A percentile compares a stretch with the other conserved stretches of the same genome.
Conservation (phyloP, 2,888 invertebrate genomes). For the Gerosis bhagava region DNA sequence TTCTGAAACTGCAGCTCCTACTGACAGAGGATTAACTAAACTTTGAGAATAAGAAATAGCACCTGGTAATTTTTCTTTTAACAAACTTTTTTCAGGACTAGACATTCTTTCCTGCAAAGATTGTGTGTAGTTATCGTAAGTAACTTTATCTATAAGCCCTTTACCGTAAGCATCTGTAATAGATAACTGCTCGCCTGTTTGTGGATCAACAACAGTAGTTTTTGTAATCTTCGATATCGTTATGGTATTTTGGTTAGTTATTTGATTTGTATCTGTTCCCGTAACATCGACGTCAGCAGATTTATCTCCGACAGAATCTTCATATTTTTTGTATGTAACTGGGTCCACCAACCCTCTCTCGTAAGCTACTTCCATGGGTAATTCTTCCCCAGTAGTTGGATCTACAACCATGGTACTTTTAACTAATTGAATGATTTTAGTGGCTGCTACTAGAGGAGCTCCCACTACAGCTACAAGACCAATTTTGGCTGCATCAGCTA, state of each 20-base stretch:
- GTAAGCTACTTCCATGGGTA: slow-evolving; percentile 91
- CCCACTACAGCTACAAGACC: slow-evolving; percentile 90
- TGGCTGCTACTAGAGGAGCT: slow-evolving; percentile 88
- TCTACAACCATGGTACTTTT: slow-evolving; percentile 86
- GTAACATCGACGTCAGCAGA: slow-evolving; percentile 44
- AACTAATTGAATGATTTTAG: slow-evolving; percentile 86
- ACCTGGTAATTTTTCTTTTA: slow-evolving; percentile 46
- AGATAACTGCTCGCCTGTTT: slow-evolving; percentile 88
- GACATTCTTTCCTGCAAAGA: slow-evolving; percentile 54
- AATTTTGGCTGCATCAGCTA: slow-evolving; percentile 89
- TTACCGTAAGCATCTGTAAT: slow-evolving; percentile 85
- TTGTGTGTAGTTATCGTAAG: slow-evolving; percentile 73
- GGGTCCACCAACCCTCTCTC: slow-evolving; percentile 88
- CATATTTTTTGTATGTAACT: slow-evolving; percentile 76
- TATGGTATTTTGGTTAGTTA: slow-evolving; percentile 30
- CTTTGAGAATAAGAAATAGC: slow-evolving; percentile 48
- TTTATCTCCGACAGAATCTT: slow-evolving; percentile 66
- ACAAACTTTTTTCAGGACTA: slow-evolving; percentile 30
- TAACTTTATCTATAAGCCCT: slow-evolving; percentile 83
- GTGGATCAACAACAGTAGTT: slow-evolving; percentile 86
- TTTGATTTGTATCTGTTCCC: neutral
- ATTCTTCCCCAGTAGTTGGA: slow-evolving; percentile 90
- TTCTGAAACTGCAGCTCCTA: slow-evolving; percentile 82
- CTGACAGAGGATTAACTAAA: slow-evolving; percentile 77
- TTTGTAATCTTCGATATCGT: slow-evolving; percentile 55